Conservation (phyloP, 2,797 vertebrate genomes). For the Steatocranus sp. region DNA sequence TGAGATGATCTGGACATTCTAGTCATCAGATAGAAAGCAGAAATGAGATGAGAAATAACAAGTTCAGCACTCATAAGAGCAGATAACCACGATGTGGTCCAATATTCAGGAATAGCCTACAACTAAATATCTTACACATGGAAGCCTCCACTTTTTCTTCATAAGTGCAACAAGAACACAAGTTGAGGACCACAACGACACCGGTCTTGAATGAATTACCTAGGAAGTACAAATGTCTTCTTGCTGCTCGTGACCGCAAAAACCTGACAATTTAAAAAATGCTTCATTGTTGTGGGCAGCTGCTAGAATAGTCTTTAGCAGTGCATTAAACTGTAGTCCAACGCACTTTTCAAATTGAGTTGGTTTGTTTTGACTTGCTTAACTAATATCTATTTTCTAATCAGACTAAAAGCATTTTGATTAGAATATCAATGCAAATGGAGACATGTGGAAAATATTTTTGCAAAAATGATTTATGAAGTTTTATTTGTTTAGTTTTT, state of each 20-base stretch:
- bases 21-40: neutral
- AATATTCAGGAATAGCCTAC: neutral
- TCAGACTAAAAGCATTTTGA: slow-evolving; percentile 57
- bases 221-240: neutral
- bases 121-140: neutral
- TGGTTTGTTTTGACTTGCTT: neutral
- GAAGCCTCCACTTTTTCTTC: neutral
- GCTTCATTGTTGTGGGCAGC: neutral
- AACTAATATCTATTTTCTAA: slow-evolving; percentile 29
- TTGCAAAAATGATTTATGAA: slow-evolving; percentile 27
- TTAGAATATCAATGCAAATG: slow-evolving; percentile 44
- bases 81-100: neutral
- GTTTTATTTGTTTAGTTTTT: neutral
- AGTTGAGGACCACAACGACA: neutral
- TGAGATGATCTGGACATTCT: neutral
- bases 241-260: neutral
- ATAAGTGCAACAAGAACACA: neutral
- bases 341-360: neutral
- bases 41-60: neutral
- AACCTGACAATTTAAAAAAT: neutral
- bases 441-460: neutral
- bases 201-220: neutral
- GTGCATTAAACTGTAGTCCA: neutral
- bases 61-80: neutral
- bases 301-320: neutral